Conservation (phyloP, 2,888 invertebrate species). For the Drosophila monieri region DNA sequence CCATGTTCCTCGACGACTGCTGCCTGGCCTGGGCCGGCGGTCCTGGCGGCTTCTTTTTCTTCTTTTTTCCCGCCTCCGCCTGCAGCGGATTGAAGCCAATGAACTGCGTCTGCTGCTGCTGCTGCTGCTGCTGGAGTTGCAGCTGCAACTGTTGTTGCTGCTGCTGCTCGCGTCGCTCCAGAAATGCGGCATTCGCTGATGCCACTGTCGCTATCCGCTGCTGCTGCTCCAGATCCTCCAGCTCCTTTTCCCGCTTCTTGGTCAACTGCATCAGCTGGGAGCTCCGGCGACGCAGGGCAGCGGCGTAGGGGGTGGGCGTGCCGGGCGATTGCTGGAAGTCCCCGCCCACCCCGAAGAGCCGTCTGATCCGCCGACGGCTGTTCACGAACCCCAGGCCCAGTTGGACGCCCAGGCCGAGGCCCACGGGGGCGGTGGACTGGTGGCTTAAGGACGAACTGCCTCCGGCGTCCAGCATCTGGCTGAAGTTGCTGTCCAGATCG, state of each 20-base stretch:
- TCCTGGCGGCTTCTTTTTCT: constrained; percentile 80
- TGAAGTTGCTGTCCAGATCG: constrained; percentile 82
- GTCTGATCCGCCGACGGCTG: constrained; percentile 77
- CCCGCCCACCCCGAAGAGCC: constrained; percentile 76
- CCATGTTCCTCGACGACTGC: constrained; percentile 76
- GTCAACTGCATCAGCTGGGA: constrained; percentile 79
- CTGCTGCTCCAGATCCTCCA: constrained; percentile 78
- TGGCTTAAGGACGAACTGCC: constrained; percentile 49
- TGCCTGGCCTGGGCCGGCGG: constrained; percentile 79
- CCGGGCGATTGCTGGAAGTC: constrained; percentile 2
- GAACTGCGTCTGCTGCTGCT: constrained; percentile 51
- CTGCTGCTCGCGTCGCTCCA: constrained; percentile 67
- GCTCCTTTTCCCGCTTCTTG: constrained; percentile 70
- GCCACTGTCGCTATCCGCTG: constrained; percentile 77
- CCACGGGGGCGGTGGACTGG: constrained; percentile 43
- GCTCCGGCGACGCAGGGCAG: constrained; percentile 74
- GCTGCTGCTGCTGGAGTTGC: constrained; percentile 65
- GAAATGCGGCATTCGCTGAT: constrained; percentile 75
- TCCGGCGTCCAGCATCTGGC: constrained; percentile 81
- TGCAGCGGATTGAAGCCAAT: constrained; percentile 31
- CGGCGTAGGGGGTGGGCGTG: constrained; percentile 54
- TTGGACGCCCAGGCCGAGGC: constrained; percentile 60
- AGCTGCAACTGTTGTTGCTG: constrained; percentile 23
- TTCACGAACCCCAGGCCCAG: constrained; percentile 71
- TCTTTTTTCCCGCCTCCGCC: constrained; percentile 66